Conservation (phyloP, 2,113 vertebrate genomes). For the Hydrolagus affinis region DNA sequence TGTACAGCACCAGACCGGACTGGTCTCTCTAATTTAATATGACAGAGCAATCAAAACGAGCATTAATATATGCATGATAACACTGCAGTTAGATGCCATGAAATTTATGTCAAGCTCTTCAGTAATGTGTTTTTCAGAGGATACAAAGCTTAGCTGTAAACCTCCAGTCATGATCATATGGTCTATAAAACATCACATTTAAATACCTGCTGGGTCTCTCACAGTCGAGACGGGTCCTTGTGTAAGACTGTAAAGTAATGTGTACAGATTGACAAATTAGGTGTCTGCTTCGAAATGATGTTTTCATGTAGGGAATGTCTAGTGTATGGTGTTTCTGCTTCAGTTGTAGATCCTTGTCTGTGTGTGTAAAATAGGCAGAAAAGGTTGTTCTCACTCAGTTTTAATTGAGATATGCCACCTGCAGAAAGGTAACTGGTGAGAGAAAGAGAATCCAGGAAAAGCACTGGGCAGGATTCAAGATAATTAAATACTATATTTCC, state of each 20-base stretch:
- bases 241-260: neutral
- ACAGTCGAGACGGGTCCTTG: neutral
- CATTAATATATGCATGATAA: constrained; percentile 12
- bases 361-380: neutral
- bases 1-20: neutral
- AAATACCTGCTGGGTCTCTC: neutral
- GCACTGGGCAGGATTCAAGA: too few relatives aligned
- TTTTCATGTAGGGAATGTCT: neutral
- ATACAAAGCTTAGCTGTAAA: neutral
- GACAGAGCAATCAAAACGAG: constrained; percentile 16
- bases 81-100: neutral
- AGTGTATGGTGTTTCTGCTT: neutral
- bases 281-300: neutral
- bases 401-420: neutral
- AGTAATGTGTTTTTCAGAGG: neutral
- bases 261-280: neutral
- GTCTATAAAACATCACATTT: neutral
- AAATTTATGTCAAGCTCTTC: constrained; percentile 7
- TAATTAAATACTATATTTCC: too few relatives aligned
- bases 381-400: neutral
- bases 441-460: too few relatives aligned
- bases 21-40: constrained; percentile 7
- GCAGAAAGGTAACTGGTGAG: neutral
- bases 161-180: neutral
- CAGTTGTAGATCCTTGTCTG: neutral